Percentiles rank a stretch among this genome's conserved stretches.
These are phyloP conservation scores for Paraescarpia echinospica DNA, from an alignment of 1,140 invertebrate species.

Conservation along the genomic window DNA sequence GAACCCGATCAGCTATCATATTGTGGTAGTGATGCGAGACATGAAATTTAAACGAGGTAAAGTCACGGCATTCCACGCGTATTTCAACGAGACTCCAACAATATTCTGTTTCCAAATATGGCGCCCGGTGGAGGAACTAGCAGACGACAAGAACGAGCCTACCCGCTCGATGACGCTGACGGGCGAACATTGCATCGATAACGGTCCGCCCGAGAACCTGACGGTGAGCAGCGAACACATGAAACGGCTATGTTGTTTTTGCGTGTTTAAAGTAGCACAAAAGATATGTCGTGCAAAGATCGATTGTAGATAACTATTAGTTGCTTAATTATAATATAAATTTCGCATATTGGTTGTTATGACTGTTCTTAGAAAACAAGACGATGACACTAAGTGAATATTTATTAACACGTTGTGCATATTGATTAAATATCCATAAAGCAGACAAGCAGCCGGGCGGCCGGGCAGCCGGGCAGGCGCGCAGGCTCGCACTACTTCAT, in stretches of 20 bases:
- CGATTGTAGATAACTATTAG: too few relatives aligned
- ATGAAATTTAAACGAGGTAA: neutral
- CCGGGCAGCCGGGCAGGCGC: too few relatives aligned
- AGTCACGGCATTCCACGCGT: neutral
- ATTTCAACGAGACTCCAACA: conserved; percentile 10
- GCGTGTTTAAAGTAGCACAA: neutral
- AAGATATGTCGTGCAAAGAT: neutral
- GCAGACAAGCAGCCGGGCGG: too few relatives aligned
- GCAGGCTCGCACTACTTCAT: too few relatives aligned
- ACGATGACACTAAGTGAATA: too few relatives aligned
- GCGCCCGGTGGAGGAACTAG: neutral
- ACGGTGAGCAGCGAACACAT: neutral
- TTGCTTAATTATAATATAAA: too few relatives aligned
- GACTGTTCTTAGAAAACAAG: too few relatives aligned
- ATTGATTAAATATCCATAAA: too few relatives aligned
- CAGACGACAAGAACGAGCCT: neutral
- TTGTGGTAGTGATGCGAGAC: neutral
- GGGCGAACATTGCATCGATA: neutral
- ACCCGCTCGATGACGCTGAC: neutral
- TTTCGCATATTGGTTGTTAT: too few relatives aligned
- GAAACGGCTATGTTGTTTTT: neutral
- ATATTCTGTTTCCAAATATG: conserved; percentile 14
- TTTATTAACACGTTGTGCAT: too few relatives aligned
- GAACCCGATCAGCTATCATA: neutral
- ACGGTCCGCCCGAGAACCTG: neutral